Conservation (phyloP, 2,888 invertebrate genomes). For the Alsophila aescularia region DNA sequence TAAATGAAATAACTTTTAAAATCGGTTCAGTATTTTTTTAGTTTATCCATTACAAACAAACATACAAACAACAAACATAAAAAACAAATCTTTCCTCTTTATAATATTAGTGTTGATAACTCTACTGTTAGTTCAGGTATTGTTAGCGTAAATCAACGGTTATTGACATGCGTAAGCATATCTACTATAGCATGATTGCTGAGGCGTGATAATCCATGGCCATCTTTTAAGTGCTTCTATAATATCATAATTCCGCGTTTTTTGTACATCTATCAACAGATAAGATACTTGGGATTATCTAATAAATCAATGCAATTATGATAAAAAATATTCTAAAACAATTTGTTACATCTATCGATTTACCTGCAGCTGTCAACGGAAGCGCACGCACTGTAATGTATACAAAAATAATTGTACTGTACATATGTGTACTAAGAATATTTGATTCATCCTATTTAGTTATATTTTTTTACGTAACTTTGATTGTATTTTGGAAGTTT, state of each 20-base stretch:
- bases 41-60: too few species aligned
- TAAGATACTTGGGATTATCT: conserved; percentile 19
- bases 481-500: too few species aligned
- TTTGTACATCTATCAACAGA: conserved; percentile 20
- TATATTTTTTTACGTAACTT: too few species aligned
- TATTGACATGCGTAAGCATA: conserved; percentile 42
- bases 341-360: neutral
- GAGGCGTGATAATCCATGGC: conserved; percentile 62
- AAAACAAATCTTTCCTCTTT: neutral
- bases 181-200: conserved; percentile 37
- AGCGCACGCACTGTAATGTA: neutral
- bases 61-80: too few species aligned
- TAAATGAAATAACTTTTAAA: too few species aligned
- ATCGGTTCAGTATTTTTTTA: too few species aligned
- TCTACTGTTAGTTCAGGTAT: conserved; percentile 7
- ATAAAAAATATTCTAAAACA: conserved; percentile 1
- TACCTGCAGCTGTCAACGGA: neutral
- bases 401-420: neutral
- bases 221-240: conserved; percentile 54
- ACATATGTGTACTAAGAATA: neutral
- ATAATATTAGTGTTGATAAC: neutral
- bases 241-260: conserved; percentile 41
- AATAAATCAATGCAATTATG: conserved; percentile 10
- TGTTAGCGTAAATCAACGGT: conserved; percentile 41
- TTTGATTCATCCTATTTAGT: neutral